phyloP scores from a whole-genome alignment of 2,797 vertebrate genomes.

The Gymnothorax reevesii region DNA sequence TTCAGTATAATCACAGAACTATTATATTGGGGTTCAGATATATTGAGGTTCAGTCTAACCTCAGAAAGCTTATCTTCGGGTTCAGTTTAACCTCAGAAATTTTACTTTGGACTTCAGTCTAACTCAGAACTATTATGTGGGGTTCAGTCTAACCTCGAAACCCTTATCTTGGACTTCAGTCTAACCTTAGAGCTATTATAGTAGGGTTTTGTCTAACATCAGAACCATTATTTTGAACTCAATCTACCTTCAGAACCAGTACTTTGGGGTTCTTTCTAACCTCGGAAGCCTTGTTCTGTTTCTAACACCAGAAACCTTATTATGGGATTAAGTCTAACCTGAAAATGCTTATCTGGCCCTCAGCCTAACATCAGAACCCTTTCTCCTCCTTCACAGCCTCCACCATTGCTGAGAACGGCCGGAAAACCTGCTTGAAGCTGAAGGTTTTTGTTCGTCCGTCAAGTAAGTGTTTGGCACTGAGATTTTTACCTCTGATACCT shows the following conservation, averaged over 20 bases:
- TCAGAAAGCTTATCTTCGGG: too few relatives aligned
- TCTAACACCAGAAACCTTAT: not conserved
- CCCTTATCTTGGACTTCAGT: not conserved
- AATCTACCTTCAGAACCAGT: too few relatives aligned
- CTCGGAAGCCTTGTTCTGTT: too few relatives aligned
- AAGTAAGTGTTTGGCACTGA: slow-evolving; percentile 77
- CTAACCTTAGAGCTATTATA: too few relatives aligned
- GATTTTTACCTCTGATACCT: not conserved
- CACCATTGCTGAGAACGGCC: slow-evolving; percentile 86
- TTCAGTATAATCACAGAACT: too few relatives aligned
- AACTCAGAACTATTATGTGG: too few relatives aligned
- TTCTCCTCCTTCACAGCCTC: slow-evolving; percentile 77
- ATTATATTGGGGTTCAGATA: too few relatives aligned
- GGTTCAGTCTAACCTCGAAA: too few relatives aligned
- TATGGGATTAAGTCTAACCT: not conserved
- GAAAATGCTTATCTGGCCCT: not conserved
- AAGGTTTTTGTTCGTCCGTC: slow-evolving; percentile 95
- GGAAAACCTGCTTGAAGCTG: slow-evolving; percentile 89
- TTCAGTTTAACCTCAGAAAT: too few relatives aligned
- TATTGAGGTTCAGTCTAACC: too few relatives aligned
- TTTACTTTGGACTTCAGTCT: not conserved
- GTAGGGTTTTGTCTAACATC: too few relatives aligned
- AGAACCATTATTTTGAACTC: too few relatives aligned
- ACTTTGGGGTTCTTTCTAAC: not conserved
- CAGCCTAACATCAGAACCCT: not conserved